These are phyloP conservation scores for Ceyx erithaca DNA, from an alignment of 2,797 vertebrate genomes.

Conservation along the genomic window DNA sequence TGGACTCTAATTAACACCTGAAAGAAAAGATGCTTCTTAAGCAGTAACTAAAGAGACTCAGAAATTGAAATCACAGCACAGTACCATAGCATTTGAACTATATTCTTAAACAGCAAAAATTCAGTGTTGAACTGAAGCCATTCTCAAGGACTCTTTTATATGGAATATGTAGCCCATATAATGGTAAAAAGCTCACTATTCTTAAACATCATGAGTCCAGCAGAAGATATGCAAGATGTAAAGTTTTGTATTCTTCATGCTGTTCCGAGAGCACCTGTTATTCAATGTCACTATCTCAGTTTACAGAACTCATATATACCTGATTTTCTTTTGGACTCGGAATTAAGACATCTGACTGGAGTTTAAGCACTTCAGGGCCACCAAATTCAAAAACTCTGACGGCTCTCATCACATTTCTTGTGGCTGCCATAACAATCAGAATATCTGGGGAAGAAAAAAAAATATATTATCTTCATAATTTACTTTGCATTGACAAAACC, in stretches of 20 bases:
- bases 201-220: accelerated
- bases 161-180: accelerated
- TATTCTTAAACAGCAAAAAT: background rate
- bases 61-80: background rate
- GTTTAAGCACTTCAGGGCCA: constrained; percentile 86
- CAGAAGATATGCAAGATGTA: accelerated
- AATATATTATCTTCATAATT: background rate
- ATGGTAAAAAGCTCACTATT: background rate
- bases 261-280: background rate
- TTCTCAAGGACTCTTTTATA: background rate
- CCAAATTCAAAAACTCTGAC: constrained; percentile 90
- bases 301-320: constrained; percentile 74
- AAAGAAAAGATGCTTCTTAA: background rate
- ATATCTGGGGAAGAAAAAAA: background rate
- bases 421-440: constrained; percentile 73
- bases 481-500: background rate
- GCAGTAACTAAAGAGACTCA: background rate
- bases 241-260: background rate
- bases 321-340: constrained; percentile 83
- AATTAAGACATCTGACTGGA: constrained; percentile 78
- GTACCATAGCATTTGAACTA: background rate
- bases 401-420: constrained; percentile 85
- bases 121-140: background rate
- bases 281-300: background rate
- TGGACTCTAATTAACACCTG: constrained; percentile 91